These are phyloP conservation scores for Noctilio leporinus DNA, from an alignment of 2,113 vertebrate genomes.

Conservation along the genomic window DNA sequence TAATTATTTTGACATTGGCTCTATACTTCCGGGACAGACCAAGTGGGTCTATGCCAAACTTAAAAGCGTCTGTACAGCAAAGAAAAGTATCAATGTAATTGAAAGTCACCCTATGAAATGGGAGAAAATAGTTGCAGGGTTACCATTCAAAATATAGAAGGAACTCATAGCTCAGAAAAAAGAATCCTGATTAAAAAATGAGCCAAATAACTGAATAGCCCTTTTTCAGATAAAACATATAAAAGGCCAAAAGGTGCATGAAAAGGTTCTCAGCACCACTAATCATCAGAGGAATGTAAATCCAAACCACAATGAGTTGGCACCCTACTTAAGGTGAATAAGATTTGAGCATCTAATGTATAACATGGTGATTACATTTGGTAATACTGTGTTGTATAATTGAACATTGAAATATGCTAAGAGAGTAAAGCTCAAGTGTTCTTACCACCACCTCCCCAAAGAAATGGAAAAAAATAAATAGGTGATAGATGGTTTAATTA, in stretches of 20 bases:
- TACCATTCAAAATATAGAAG: background rate
- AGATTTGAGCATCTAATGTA: background rate
- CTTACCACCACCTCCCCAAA: background rate
- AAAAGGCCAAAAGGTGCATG: background rate
- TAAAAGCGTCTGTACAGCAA: background rate
- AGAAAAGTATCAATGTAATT: background rate
- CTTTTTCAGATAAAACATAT: background rate
- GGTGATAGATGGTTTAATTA: background rate
- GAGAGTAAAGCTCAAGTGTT: background rate
- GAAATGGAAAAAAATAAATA: background rate
- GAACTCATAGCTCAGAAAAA: background rate
- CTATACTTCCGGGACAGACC: too few species aligned
- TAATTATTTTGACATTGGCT: too few species aligned
- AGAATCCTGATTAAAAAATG: background rate
- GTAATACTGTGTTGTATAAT: background rate
- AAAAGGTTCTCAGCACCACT: background rate
- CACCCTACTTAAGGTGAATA: background rate
- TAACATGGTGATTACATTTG: background rate
- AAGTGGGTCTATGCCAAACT: background rate
- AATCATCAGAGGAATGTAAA: background rate
- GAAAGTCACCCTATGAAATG: background rate
- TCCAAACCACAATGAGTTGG: background rate
- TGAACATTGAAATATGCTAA: background rate
- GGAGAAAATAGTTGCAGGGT: background rate
- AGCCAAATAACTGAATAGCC: background rate